Evolutionary conservation across 2,113 vertebrate genomes (phyloP).

Genomic region (Podarcis raffonei): DNA sequence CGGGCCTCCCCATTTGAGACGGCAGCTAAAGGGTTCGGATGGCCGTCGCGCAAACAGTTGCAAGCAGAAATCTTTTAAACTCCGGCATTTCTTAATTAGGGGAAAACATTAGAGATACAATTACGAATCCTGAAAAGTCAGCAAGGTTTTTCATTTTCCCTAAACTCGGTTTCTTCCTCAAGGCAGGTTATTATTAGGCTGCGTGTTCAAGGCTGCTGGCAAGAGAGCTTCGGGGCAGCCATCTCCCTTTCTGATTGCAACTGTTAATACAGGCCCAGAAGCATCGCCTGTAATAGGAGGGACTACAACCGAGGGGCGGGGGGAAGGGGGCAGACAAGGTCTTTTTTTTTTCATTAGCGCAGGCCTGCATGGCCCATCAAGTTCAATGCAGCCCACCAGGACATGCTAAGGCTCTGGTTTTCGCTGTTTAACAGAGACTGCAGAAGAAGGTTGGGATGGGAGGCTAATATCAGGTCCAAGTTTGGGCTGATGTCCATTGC

Average conservation of each 20-base stretch:
- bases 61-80: not conserved
- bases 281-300: not conserved
- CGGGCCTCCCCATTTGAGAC: too few species aligned
- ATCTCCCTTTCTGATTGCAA: not conserved
- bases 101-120: not conserved
- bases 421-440: not conserved
- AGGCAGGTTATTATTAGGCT: not conserved
- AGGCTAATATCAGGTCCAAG: not conserved
- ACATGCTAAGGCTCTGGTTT: not conserved
- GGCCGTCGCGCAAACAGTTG: not conserved
- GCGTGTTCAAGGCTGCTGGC: not conserved
- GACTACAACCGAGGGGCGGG: not conserved
- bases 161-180: not conserved
- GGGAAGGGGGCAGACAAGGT: not conserved
- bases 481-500: not conserved
- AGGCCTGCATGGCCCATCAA: not conserved
- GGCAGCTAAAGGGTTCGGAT: not conserved
- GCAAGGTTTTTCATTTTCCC: not conserved
- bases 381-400: too few species aligned
- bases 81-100: not conserved
- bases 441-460: not conserved
- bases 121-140: constrained; percentile 19
- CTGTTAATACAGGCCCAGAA: too few species aligned
- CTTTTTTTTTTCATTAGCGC: not conserved
- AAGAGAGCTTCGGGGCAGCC: not conserved